Percentiles rank a stretch among this genome's conserved stretches.
Conservation (phyloP, 2,888 invertebrate genomes). For the Luperina testacea region DNA sequence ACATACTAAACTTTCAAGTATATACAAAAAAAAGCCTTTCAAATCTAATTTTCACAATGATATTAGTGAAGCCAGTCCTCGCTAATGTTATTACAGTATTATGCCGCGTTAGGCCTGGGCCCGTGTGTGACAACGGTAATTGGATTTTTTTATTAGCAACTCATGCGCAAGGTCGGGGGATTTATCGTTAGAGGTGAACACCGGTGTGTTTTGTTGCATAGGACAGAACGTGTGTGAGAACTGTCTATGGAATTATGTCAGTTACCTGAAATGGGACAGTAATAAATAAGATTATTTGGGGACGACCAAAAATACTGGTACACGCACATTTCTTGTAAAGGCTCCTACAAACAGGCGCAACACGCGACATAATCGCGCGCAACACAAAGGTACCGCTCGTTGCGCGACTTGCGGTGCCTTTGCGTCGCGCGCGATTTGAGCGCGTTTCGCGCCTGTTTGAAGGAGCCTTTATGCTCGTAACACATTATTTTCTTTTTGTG, state of each 20-base stretch:
- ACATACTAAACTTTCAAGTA: not conserved
- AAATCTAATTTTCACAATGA: constrained; percentile 69
- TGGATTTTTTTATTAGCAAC: constrained; percentile 56
- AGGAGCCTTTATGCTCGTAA: not conserved
- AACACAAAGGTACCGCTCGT: too few species aligned
- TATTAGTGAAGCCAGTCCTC: constrained; percentile 66
- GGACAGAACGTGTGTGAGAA: not conserved
- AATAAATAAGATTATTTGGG: not conserved
- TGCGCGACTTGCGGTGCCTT: too few species aligned
- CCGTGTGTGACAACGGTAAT: constrained; percentile 36
- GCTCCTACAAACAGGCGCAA: too few species aligned
- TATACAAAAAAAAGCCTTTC: constrained; percentile 35
- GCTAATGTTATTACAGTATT: constrained; percentile 62
- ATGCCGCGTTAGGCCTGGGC: constrained; percentile 29
- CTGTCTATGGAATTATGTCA: constrained; percentile 22
- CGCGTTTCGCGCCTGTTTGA: too few species aligned
- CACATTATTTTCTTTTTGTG: not conserved
- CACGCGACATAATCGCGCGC: too few species aligned
- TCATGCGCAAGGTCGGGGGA: constrained; percentile 52
- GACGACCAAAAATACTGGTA: not conserved
- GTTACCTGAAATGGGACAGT: not conserved
- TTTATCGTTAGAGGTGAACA: constrained; percentile 8
- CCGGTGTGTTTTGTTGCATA: not conserved
- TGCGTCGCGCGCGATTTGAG: too few species aligned
- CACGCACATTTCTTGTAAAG: not conserved